Base-by-base conservation (phyloP, 2,113 vertebrate species). In the Cygnus atratus region DNA sequence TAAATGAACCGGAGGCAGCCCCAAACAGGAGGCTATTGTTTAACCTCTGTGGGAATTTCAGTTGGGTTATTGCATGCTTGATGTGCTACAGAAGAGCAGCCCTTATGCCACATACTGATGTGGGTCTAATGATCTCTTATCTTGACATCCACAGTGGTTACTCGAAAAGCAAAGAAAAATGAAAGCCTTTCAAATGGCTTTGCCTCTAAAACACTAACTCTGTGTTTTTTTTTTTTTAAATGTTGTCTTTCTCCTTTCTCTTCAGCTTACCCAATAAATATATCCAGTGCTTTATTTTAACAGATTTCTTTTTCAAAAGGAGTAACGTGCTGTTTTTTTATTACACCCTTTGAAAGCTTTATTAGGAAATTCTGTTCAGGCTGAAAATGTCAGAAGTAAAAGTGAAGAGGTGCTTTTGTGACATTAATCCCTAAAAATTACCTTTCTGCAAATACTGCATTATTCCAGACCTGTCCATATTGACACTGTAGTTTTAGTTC, bases 71-170 rank as follows among this genome's bases (percentile, higher is more conserved):
- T 88, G 82, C 92, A 95, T 94, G 90, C 89, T 87, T 94, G 52
- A 95, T 62, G 86, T 52, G 84, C 75, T 92, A 87, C 87, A 88
- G 90, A 93, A 82, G 93, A 88, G 57, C n/a, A 92, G 79, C 21
- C 59, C 84, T 94, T 92, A 79, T 87, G 65, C 73, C 84, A 59
- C 62, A 39, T 90, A 86, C 61, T 90, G 84, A 88, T 92, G 95
- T 75, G 90, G 86, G 88, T 88, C 90, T 97, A 96, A 93, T 82
- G 93, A 96, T 94, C 92, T 93, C 90, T 96, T 96, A 96, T 94
- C 95, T 96, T 86, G 87, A 82, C 77, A 93, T 89, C 41, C 81
- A 90, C 41, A 79, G 54, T 84, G 70, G 41, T 84, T 90, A 76
- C 62, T 84, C 65, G 31, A 72, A 93, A 96, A 92, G 70, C 88